phyloP scores from a whole-genome alignment of 2,113 vertebrate species.

The Hippoglossus stenolepis region DNA sequence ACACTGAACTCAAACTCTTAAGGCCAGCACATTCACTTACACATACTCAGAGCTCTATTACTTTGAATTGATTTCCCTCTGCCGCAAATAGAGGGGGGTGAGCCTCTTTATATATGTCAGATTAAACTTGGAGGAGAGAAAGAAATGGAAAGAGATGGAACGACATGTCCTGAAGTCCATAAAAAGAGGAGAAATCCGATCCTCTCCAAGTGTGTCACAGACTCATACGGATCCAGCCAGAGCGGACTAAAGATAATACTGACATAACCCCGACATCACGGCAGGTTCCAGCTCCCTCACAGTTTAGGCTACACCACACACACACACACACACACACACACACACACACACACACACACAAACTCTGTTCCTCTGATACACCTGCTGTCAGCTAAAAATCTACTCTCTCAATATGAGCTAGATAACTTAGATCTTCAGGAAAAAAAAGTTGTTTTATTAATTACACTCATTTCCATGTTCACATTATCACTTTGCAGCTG shows the following conservation, averaged over 20 bases:
- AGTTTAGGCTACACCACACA: not conserved
- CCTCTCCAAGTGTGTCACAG: slow-evolving; percentile 35
- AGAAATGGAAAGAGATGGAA: slow-evolving; percentile 47
- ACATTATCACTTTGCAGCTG: slow-evolving; percentile 31
- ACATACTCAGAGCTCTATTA: slow-evolving; percentile 58
- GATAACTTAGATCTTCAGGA: slow-evolving; percentile 19
- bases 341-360: slow-evolving; percentile 24
- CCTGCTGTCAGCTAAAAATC: slow-evolving; percentile 42
- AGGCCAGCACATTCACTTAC: slow-evolving; percentile 42
- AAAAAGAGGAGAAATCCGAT: slow-evolving; percentile 60
- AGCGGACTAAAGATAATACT: slow-evolving; percentile 59
- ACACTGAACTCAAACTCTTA: slow-evolving; percentile 51
- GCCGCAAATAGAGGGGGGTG: slow-evolving; percentile 53
- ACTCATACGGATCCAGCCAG: slow-evolving; percentile 28
- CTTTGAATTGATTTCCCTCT: slow-evolving; percentile 72
- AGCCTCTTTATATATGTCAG: slow-evolving; percentile 65
- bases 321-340: too few species aligned
- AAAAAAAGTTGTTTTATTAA: slow-evolving; percentile 2
- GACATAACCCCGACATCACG: slow-evolving; percentile 59
- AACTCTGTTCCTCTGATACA: slow-evolving; percentile 22
- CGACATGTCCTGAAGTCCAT: slow-evolving; percentile 30
- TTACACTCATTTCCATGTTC: slow-evolving; percentile 29
- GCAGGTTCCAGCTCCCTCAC: slow-evolving; percentile 10
- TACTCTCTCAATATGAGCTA: slow-evolving; percentile 15
- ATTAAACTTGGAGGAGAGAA: slow-evolving; percentile 60